Conservation (phyloP, 2,797 vertebrate species). For the Chelonia mydas region DNA sequence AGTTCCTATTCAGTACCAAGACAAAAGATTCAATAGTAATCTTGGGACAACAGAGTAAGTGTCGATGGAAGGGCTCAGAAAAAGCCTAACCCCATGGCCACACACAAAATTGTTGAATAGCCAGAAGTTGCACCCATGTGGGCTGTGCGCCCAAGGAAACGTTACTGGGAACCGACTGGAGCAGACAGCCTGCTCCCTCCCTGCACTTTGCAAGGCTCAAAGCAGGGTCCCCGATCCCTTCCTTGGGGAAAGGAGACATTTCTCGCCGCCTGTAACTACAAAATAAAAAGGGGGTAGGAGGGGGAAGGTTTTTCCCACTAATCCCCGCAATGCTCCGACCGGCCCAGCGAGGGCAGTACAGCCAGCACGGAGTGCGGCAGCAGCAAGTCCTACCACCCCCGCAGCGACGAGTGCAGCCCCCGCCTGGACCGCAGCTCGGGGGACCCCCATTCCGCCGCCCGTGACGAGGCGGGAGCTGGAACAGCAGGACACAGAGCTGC, state of each 20-base stretch:
- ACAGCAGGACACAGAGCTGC: not conserved
- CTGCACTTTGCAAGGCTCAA: not conserved
- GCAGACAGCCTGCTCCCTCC: constrained; percentile 36
- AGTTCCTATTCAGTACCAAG: constrained; percentile 25
- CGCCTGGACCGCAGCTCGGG: not conserved
- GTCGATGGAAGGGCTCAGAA: not conserved
- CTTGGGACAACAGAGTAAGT: constrained; percentile 10
- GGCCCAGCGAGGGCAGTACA: constrained; percentile 5
- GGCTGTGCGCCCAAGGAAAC: not conserved
- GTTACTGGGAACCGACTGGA: not conserved
- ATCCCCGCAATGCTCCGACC: not conserved
- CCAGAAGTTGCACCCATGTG: not conserved
- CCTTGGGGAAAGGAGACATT: not conserved
- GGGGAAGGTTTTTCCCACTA: not conserved
- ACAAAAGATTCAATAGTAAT: not conserved
- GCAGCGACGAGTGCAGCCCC: not conserved
- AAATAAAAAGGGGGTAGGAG: not conserved
- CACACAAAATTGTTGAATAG: not conserved
- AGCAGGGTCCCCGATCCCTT: not conserved
- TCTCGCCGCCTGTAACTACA: not conserved
- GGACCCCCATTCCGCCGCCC: not conserved
- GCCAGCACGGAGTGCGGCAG: not conserved
- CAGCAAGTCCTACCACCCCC: not conserved
- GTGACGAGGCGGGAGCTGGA: not conserved
- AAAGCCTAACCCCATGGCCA: not conserved